Percentiles rank a stretch among this genome's conserved stretches.
These are phyloP conservation scores for Tipula lateralis DNA, from an alignment of 2,888 invertebrate genomes.

Conservation along the genomic window DNA sequence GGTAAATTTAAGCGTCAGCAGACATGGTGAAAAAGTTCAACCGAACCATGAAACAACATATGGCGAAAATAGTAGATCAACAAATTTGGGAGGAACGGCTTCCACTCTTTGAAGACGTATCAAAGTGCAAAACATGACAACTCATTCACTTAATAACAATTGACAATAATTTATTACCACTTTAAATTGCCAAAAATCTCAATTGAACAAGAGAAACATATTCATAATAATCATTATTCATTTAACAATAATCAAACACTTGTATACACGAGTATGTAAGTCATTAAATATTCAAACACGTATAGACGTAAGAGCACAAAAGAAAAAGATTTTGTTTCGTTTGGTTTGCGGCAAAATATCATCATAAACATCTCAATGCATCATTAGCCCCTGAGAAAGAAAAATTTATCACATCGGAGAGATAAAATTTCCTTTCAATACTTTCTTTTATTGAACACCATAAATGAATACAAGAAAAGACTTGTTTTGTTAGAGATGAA, in stretches of 20 bases:
- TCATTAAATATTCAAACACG: not conserved
- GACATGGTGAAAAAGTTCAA: too few species aligned
- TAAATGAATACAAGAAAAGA: not conserved
- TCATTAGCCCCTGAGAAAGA: not conserved
- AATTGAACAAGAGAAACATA: not conserved
- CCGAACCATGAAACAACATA: too few species aligned
- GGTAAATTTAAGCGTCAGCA: too few species aligned
- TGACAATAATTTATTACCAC: not conserved
- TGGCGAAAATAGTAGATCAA: too few species aligned
- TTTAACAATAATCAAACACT: not conserved
- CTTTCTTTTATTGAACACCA: not conserved
- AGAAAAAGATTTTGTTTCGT: not conserved
- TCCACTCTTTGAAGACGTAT: too few species aligned
- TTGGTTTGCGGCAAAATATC: not conserved
- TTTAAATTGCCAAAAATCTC: not conserved
- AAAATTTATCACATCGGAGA: not conserved
- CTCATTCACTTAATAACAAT: too few species aligned
- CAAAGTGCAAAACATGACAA: too few species aligned
- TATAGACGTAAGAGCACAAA: not conserved
- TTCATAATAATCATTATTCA: not conserved
- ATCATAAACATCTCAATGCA: conserved; percentile 11
- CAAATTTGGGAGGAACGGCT: too few species aligned
- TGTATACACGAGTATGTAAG: not conserved
- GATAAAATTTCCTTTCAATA: not conserved
- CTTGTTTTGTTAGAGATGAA: not conserved